These are phyloP conservation scores for Samia ricini DNA, from an alignment of 1,140 invertebrate species.

Conservation along the genomic window DNA sequence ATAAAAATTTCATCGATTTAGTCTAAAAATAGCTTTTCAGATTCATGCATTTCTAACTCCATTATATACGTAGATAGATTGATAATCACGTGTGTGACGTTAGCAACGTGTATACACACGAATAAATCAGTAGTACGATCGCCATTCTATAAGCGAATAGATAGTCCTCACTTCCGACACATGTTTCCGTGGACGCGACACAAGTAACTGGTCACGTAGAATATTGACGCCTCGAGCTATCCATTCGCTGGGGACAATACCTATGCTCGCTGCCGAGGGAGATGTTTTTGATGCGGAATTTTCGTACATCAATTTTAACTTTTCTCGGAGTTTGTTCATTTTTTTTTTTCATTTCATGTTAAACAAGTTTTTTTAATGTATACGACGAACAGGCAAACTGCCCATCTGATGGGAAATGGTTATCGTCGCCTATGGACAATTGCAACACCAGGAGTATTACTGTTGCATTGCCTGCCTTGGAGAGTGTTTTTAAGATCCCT, in stretches of 20 bases:
- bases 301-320: slow-evolving; percentile 19
- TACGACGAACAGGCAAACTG: no score
- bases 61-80: not conserved
- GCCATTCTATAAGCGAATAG: slow-evolving; percentile 67
- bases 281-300: slow-evolving; percentile 34
- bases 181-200: slow-evolving; percentile 64
- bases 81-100: not conserved
- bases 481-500: no score
- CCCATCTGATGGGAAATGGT: no score
- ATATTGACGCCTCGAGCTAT: slow-evolving; percentile 71
- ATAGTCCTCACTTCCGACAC: slow-evolving; percentile 72
- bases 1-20: no score
- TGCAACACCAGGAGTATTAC: no score
- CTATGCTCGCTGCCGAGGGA: slow-evolving; percentile 30
- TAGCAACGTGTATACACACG: slow-evolving; percentile 30
- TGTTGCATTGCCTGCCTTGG: no score
- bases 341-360: no score
- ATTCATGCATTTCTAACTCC: not conserved
- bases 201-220: slow-evolving; percentile 67
- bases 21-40: not conserved
- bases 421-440: no score
- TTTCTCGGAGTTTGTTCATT: not conserved
- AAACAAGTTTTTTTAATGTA: no score
- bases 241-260: slow-evolving; percentile 40
- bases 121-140: slow-evolving; percentile 62